Evolutionary conservation across 2,888 invertebrate genomes (phyloP).

Genomic region (Caenorhabditis sulstoni): DNA sequence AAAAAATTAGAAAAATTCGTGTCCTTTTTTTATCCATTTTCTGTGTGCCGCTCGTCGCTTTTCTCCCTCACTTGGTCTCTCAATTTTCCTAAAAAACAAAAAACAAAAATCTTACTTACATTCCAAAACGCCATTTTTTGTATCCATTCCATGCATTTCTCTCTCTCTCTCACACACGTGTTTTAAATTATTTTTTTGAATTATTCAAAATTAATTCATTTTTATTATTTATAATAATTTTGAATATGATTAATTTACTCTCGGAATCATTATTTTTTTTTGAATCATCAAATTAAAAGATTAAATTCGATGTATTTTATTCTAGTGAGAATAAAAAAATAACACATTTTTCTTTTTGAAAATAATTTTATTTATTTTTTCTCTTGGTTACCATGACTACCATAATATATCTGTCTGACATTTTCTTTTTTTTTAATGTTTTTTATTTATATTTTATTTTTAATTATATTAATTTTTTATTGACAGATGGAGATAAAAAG

Average conservation of each 20-base stretch:
- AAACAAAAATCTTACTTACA: too few species aligned
- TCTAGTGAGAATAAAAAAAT: too few species aligned
- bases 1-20: not conserved
- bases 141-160: constrained; percentile 8
- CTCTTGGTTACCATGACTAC: not conserved
- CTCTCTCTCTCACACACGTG: not conserved
- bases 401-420: too few species aligned
- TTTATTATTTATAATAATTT: too few species aligned
- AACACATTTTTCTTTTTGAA: too few species aligned
- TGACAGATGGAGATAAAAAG: constrained; percentile 34
- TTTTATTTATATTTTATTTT: constrained; percentile 1
- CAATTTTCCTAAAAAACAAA: too few species aligned
- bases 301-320: too few species aligned
- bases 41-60: too few species aligned
- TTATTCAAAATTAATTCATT: constrained; percentile 9
- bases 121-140: constrained; percentile 5
- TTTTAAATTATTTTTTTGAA: constrained; percentile 3
- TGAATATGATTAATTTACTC: constrained; percentile 15
- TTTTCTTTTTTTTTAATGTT: not conserved
- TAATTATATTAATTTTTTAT: not conserved
- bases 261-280: not conserved
- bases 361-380: not conserved
- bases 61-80: not conserved
- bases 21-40: constrained; percentile 24
- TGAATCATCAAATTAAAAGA: too few species aligned